Percentiles rank a stretch among this genome's conserved stretches.
Evolutionary conservation across 2,888 invertebrate species (phyloP).

Genomic region (Pyrrhosoma nymphula): DNA sequence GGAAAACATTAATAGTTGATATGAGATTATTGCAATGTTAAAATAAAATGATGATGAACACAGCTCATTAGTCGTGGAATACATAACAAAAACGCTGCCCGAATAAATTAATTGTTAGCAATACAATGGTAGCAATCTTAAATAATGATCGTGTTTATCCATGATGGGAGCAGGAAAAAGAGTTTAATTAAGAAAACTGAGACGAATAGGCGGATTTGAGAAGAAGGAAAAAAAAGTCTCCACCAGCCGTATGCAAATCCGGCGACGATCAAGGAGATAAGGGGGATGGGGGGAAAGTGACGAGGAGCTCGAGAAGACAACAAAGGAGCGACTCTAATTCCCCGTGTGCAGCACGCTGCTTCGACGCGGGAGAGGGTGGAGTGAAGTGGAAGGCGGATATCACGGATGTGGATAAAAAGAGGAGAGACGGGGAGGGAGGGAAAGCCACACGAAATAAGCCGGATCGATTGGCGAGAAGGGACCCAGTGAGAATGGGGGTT

Average conservation of each 20-base stretch:
- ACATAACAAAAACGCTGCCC: no score
- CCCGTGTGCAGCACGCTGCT: neutral
- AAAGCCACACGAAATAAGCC: neutral
- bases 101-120: no score
- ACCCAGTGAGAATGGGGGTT: neutral
- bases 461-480: neutral
- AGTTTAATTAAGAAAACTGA: neutral
- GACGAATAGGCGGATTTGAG: neutral
- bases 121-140: no score
- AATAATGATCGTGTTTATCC: no score
- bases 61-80: no score
- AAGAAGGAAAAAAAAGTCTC: neutral
- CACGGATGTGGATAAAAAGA: neutral
- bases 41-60: no score
- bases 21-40: no score
- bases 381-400: neutral
- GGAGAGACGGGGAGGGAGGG: neutral
- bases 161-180: no score
- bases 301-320: no score
- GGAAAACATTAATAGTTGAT: no score
- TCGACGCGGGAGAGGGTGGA: neutral
- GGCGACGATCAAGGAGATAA: neutral
- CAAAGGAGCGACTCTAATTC: neutral
- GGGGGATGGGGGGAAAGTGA: neutral
- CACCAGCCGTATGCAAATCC: neutral